Base-by-base conservation (phyloP, 2,888 invertebrate species). In the Cataglyphis albicans region DNA sequence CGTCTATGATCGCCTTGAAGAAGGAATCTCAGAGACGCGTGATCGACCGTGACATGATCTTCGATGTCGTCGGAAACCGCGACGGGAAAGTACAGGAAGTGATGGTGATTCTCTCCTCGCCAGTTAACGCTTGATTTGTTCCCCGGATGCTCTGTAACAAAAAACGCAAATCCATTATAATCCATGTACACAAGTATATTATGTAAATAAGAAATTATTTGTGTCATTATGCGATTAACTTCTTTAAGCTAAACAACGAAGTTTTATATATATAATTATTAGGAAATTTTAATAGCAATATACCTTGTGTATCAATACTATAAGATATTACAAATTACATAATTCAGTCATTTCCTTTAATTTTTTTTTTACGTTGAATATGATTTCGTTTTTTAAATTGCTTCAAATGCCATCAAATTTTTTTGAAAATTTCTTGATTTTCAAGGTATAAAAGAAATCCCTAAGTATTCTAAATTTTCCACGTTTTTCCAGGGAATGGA, bases 11-110 rank as follows among this genome's bases (percentile, higher is more conserved):
- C 73, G 3, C 86, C 73, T 81, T 92, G 91, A 6, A 95, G 87
- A 3, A 96, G 90, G 12, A 96, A 87, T 81, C 95, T 94, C 74
- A 96, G 89, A 74, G 95, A 94, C 63, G 95, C 95, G 89, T 95
- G 95, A 84, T 95, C 95, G 1, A 95, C 93, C 41, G 87, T 72
- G 29, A 85, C 72, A 25, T 25, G 25, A 75, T 89, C 89, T 38
- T 76, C 65, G 25, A 29, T 44, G n/a, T 67, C 81, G 55, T 82
- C 83, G 35, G 90, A 86, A 18, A 92, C 86, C 70, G 87, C 88
- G 63, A 93, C 78, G 61, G 92, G 92, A 75, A 93, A 93, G 86
- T 89, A 91, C 68, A 92, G 61, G 3, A 84, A 65, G 48, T 86
- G 88, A 73, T 84, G 85, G 9, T 83, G 78, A 44, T 68, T 48